phyloP scores from a whole-genome alignment of 2,113 vertebrate species.

The Platichthys flesus region DNA sequence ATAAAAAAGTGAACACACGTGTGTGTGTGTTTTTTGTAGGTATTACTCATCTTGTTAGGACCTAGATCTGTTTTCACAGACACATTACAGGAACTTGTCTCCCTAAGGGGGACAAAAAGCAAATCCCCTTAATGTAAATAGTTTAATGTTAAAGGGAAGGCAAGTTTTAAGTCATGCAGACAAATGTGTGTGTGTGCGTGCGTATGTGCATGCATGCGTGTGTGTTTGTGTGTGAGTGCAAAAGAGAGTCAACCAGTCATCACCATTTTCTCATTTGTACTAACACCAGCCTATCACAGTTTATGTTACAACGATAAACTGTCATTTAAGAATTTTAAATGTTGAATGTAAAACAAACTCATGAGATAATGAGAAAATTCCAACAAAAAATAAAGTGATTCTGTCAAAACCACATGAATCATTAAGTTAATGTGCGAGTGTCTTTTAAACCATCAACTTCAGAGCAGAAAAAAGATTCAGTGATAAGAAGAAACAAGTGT shows the following conservation, averaged over 20 bases:
- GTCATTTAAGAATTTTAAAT: slow-evolving; percentile 20
- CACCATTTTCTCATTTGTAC: neutral
- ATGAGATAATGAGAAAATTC: slow-evolving; percentile 21
- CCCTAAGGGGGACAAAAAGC: too few species aligned
- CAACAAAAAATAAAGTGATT: slow-evolving; percentile 25
- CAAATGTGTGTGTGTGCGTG: neutral
- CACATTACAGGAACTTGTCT: too few species aligned
- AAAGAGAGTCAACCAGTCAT: neutral
- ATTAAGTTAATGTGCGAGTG: slow-evolving; percentile 43
- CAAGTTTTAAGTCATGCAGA: too few species aligned
- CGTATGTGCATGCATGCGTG: neutral
- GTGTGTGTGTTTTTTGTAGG: too few species aligned
- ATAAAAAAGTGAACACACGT: too few species aligned
- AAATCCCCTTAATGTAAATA: too few species aligned
- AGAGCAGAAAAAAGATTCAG: slow-evolving; percentile 31
- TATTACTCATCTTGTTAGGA: too few species aligned
- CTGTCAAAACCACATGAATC: slow-evolving; percentile 44
- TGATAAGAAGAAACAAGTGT: slow-evolving; percentile 53
- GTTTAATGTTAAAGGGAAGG: too few species aligned
- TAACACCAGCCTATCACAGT: slow-evolving; percentile 5
- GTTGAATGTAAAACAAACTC: slow-evolving; percentile 20
- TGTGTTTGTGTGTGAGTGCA: neutral
- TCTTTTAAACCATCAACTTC: slow-evolving; percentile 29
- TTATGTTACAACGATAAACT: slow-evolving; percentile 17
- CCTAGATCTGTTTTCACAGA: too few species aligned